These are phyloP conservation scores for Cephus sareptanus DNA, from an alignment of 2,888 invertebrate genomes.

Conservation along the genomic window DNA sequence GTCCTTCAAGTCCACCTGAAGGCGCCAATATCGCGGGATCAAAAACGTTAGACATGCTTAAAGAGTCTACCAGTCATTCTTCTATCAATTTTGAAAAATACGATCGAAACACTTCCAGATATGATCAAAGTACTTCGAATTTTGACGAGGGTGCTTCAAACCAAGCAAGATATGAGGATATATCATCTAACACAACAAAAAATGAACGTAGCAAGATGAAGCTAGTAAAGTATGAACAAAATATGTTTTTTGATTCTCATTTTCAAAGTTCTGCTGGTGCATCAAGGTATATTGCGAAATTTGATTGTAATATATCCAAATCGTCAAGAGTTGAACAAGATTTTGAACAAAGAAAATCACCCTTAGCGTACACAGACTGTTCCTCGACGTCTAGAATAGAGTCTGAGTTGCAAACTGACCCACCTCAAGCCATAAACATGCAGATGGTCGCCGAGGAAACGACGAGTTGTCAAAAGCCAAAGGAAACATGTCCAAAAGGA, in stretches of 20 bases:
- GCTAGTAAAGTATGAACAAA: conserved; percentile 25
- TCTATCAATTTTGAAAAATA: conserved; percentile 18
- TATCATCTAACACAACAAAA: background rate
- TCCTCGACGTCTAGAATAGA: background rate
- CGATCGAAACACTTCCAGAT: conserved; percentile 2
- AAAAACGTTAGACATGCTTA: conserved; percentile 61
- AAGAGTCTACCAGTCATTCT: conserved; percentile 34
- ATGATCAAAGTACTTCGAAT: conserved; percentile 9
- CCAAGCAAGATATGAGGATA: background rate
- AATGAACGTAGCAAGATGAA: conserved; percentile 2
- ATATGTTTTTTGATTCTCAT: conserved; percentile 1
- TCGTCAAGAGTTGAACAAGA: background rate
- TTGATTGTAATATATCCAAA: background rate
- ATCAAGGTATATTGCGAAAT: background rate
- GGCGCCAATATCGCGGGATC: conserved; percentile 56
- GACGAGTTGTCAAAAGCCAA: conserved; percentile 36
- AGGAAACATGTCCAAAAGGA: conserved; percentile 36
- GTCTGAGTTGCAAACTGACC: background rate
- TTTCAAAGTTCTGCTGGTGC: background rate
- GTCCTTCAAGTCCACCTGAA: conserved; percentile 62
- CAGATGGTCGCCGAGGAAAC: conserved; percentile 27
- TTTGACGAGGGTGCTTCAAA: background rate
- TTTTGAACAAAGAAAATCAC: background rate
- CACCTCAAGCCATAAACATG: conserved; percentile 20
- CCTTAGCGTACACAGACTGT: background rate